Evolutionary conservation across 2,888 invertebrate species (phyloP).

Genomic region (Lasioglossum figueresi): DNA sequence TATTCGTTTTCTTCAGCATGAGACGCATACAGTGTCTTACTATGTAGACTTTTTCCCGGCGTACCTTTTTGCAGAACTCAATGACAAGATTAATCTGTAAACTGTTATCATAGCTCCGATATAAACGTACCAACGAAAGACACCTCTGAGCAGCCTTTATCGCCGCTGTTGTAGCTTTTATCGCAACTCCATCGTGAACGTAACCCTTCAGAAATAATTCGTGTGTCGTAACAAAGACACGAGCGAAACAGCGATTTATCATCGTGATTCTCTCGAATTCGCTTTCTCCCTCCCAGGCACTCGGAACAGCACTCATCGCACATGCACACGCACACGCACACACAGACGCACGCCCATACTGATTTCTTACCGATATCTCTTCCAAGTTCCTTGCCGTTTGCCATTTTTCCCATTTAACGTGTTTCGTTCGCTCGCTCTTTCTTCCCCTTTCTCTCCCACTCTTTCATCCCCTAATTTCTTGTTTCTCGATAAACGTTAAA

Average conservation of each 20-base stretch:
- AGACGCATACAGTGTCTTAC: background rate
- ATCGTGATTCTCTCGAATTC: slow-evolving; percentile 42
- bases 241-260: slow-evolving; percentile 55
- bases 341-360: background rate
- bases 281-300: slow-evolving; percentile 65
- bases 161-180: background rate
- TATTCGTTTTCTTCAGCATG: background rate
- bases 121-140: background rate
- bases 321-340: slow-evolving; percentile 18
- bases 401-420: background rate
- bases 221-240: slow-evolving; percentile 53
- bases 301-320: background rate
- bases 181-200: background rate
- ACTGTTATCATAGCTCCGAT: background rate
- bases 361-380: slow-evolving; percentile 2
- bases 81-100: background rate
- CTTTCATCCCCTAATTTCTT: slow-evolving; percentile 61
- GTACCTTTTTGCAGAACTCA: background rate
- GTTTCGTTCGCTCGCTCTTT: slow-evolving; percentile 2
- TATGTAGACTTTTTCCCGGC: background rate
- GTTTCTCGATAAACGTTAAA: slow-evolving; percentile 75
- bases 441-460: slow-evolving; percentile 53
- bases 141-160: background rate
- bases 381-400: background rate
- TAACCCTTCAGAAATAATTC: background rate